Base-by-base conservation (phyloP, 2,113 vertebrate genomes). In the Larimichthys polyactis region DNA sequence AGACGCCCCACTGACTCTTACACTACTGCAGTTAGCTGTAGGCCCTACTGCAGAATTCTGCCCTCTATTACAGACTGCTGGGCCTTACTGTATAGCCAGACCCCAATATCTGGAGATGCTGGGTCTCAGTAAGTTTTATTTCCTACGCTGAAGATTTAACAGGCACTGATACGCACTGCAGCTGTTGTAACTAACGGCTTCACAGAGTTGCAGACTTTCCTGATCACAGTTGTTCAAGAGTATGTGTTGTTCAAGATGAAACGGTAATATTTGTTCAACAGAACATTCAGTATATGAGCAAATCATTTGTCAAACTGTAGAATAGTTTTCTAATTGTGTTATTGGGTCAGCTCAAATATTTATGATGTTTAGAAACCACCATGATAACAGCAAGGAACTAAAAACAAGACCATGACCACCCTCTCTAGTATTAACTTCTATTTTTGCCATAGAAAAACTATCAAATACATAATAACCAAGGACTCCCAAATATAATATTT, bases 1-100 rank as follows among this genome's bases (percentile, higher is more conserved):
- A 92, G 91, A 89, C 51, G 79, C 87, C 87, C 87, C 88, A 67
- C 88, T 91, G 92, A 90, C 75, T 93, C 87, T 90, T 86, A 81
- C 87, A 81, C 75, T 75, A 83, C 90, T 90, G 89, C 91, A 92
- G 92, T 86, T 83, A 82, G 86, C 89, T 84, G 81, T 11, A 77
- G 90, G 91, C 86, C 91, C 44, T 17, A 11, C 89, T 91, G 92
- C 91, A 89, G 90, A 86, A 79, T 79, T 68, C 76, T 77, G 87
- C 62, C 73, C 85, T 86, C 79, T 80, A 78, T 83, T 67, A 81
- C 80, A 82, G 60, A 60, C 69, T 57, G 75, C 82, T 24, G 54
- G 78, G 90, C 75, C 86, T 52, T 14, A 46, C 70, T 77, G 79
- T 68, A 51, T 15, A 82, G 63, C 11, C 68, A 66, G 16, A 24